phyloP scores from a whole-genome alignment of 2,797 vertebrate species.

The Micromesistius poutassou region DNA sequence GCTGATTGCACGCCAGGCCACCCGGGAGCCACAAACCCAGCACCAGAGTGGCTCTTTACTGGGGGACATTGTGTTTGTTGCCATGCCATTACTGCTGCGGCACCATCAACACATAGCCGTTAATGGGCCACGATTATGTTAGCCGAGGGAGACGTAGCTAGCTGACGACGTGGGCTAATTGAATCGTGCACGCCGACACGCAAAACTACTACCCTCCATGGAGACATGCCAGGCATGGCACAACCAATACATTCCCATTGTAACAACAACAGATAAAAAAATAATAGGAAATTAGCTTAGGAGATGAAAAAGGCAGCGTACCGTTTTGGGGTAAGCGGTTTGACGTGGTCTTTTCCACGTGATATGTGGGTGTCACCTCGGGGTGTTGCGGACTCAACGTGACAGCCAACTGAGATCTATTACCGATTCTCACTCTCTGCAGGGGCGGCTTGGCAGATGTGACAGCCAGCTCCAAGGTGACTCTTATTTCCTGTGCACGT shows the following conservation, averaged over 20 bases:
- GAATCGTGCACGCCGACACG: conserved; percentile 27
- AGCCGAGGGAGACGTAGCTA: conserved; percentile 11
- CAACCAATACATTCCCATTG: conserved; percentile 34
- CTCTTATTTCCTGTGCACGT: neutral
- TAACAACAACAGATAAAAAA: conserved; percentile 13
- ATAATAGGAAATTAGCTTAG: neutral
- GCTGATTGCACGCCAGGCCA: conserved; percentile 4
- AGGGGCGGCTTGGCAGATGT: conserved; percentile 19
- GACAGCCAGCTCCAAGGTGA: conserved; percentile 22
- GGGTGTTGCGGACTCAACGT: conserved; percentile 10
- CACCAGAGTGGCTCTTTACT: conserved; percentile 13
- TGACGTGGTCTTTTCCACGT: conserved; percentile 4
- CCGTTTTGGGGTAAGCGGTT: neutral
- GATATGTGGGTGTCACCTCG: neutral
- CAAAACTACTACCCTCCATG: conserved; percentile 7
- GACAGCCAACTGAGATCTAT: conserved; percentile 37
- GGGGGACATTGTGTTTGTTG: conserved; percentile 1
- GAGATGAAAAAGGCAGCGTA: neutral
- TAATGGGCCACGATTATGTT: conserved; percentile 9
- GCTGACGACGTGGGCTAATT: conserved; percentile 23
- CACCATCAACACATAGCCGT: neutral
- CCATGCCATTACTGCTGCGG: conserved; percentile 4
- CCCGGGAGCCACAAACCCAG: conserved; percentile 3
- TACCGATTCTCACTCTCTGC: conserved; percentile 17
- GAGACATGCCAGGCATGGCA: neutral